phyloP scores from a whole-genome alignment of 2,888 invertebrate species.

The Campoplex nolae region DNA sequence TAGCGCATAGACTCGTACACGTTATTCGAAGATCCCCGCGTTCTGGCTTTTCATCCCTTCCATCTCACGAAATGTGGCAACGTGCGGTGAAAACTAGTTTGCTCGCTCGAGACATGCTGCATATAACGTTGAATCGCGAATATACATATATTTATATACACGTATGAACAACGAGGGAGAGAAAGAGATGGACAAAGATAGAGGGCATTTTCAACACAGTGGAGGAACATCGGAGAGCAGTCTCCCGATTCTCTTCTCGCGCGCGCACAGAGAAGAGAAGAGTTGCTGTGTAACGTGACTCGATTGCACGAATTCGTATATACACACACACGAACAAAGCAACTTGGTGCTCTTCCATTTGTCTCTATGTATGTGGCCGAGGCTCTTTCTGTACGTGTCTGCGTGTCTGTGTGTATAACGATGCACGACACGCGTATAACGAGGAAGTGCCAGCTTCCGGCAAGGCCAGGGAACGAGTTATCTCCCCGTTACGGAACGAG shows the following conservation, averaged over 20 bases:
- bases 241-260: conserved; percentile 52
- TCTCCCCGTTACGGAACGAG: conserved; percentile 70
- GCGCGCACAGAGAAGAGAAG: conserved; percentile 27
- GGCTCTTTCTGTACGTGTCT: too few relatives aligned
- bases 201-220: conserved; percentile 61
- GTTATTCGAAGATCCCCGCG: conserved; percentile 43
- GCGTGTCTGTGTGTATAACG: conserved; percentile 12
- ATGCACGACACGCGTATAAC: conserved; percentile 66
- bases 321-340: conserved; percentile 41
- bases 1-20: neutral
- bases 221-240: conserved; percentile 48
- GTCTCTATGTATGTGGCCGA: neutral
- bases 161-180: conserved; percentile 17
- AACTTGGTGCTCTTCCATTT: conserved; percentile 24
- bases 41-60: conserved; percentile 39
- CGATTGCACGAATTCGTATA: conserved; percentile 59
- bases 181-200: conserved; percentile 26
- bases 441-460: conserved; percentile 70
- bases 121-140: conserved; percentile 18
- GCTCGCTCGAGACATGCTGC: conserved; percentile 40
- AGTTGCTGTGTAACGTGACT: conserved; percentile 66
- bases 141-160: neutral
- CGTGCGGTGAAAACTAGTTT: conserved; percentile 67
- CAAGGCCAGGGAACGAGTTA: conserved; percentile 70
- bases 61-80: conserved; percentile 46